Base-by-base conservation (phyloP, 2,113 vertebrate species). In the Myxocyprinus asiaticus region DNA sequence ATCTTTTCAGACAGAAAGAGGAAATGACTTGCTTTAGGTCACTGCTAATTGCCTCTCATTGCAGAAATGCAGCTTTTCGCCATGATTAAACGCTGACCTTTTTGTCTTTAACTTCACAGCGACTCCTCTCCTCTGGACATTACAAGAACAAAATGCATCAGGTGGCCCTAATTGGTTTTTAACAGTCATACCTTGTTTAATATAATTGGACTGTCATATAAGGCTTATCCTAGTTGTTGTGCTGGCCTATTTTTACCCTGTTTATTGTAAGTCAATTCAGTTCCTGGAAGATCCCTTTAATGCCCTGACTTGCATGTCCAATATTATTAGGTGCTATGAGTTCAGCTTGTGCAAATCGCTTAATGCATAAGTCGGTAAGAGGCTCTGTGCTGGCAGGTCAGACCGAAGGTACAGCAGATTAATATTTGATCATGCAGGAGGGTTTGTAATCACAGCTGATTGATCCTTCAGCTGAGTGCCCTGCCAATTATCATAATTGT, bases 401-500 rank as follows among this genome's bases (percentile, higher is more conserved):
- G 91, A 93, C 92, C 81, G 91, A 95, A 96, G 95, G 95, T 93
- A 94, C 94, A 93, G 89, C 92, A 95, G 95, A 96, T 97, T 97
- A 96, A 97, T 98, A 98, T 98, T 97, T 96, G 95, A 97, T 97
- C 94, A 95, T 92, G 91, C 86, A 94, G 93, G 22, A 33, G 22
- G 93, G 93, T 92, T 90, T 94, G 94, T 97, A 97, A 97, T 98
- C 96, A 95, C 95, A 95, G 97, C 92, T 95, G 92, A 94, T 93
- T 95, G 95, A 96, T 95, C 93, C 92, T 92, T 88, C 87, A 82
- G 90, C 91, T 92, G 94, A 96, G 93, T 94, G 95, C 95, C 95
- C 93, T 92, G 93, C 94, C 95, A 96, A 98, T 98, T 96, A 98
- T 95, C 92, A 97, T 97, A 97, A 99, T 96, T 97, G 96, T 96